Conservation (phyloP, 1,140 invertebrate genomes). For the Papilio machaon region DNA sequence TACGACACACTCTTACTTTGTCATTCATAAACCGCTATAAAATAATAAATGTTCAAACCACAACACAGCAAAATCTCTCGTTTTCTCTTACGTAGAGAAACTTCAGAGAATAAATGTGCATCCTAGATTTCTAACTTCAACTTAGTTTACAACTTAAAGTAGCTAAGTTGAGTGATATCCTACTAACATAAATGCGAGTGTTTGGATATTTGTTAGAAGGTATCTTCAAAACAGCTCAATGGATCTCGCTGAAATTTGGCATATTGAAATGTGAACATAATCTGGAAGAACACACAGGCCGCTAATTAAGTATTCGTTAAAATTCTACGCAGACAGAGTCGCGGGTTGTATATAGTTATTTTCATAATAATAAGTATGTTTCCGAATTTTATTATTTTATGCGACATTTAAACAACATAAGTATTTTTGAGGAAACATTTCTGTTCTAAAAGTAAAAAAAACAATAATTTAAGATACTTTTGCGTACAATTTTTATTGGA, state of each 20-base stretch:
- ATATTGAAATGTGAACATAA: too few species aligned
- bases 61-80: constrained; percentile 1
- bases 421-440: too few species aligned
- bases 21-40: constrained; percentile 1
- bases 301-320: too few species aligned
- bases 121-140: constrained; percentile 39
- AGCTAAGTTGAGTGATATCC: not conserved
- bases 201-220: too few species aligned
- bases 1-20: not conserved
- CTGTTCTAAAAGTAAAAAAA: not conserved
- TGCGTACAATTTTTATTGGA: not conserved
- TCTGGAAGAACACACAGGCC: too few species aligned
- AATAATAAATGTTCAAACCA: not conserved
- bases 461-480: not conserved
- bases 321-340: too few species aligned
- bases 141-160: constrained; percentile 11
- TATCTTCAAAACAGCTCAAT: too few species aligned
- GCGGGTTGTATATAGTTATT: not conserved
- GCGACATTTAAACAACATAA: too few species aligned
- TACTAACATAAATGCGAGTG: too few species aligned
- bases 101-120: constrained; percentile 9
- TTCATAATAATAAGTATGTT: not conserved
- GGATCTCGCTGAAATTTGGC: too few species aligned
- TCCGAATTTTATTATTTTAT: not conserved
- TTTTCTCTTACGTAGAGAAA: constrained; percentile 5